Evolutionary conservation across 2,113 vertebrate genomes (phyloP), one percentile per base, ranked within the genome.

Genomic region (Dendropsophus ebraccatus): DNA sequence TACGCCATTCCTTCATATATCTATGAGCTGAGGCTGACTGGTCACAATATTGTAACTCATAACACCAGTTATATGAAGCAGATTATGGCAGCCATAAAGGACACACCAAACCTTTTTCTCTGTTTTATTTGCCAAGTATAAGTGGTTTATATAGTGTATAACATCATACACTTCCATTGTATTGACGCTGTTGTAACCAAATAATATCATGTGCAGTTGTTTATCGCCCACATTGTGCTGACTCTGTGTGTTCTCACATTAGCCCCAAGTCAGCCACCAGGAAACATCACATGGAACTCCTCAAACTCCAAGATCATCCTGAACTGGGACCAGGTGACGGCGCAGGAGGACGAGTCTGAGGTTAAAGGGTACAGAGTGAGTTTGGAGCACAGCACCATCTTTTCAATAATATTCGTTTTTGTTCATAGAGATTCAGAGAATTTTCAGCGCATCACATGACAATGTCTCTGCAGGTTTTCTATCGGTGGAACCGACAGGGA

Each of bases 251-350:
- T 70, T 70, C 67, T 70, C 32, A 0, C 35, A 89, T 41, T 21
- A 99, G 98, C 97, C 5, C 98, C 98, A 0, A 99, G 97, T 85
- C 98, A 98, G 87, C 96, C 97, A 2, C 98, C 98, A 0, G 94
- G 93, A 89, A 99, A 99, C 92, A 96, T 99, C 82, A 95, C 96
- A 89, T 99, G 98, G 98, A 99, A 98, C 88, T 95, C 97, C 0
- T 97, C 96, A 0, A 95, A 99, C 93, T 99, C 98, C 90, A 99
- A 99, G 93, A 97, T 99, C 83, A 95, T 99, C 87, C 89, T 99
- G 87, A 98, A 97, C 92, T 99, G 98, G 98, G 98, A 99, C 92
- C 97, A 96, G 88, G 98, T 99, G 90, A 99, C 97, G 89, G 97
- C 98, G 0, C 91, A 97, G 92, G 97, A 98, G 91, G 98, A 99